Conservation (phyloP, 2,888 invertebrate species). For the Trissolcus brochymenae region DNA sequence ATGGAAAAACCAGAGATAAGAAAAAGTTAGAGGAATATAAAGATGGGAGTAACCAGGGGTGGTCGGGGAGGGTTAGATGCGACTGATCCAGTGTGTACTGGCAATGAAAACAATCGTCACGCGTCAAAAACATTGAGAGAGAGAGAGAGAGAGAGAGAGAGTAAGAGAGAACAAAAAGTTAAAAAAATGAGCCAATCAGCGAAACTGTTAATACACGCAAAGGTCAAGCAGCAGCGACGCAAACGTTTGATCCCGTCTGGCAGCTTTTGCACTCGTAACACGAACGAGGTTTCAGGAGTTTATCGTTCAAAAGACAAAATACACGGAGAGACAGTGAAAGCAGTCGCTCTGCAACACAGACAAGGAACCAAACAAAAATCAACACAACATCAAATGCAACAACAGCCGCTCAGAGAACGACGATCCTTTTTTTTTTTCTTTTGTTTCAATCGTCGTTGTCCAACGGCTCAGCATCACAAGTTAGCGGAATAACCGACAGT, state of each 20-base stretch:
- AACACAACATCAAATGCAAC: conserved; percentile 4
- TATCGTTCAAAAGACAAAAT: background rate
- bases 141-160: conserved; percentile 9
- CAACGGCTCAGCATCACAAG: background rate
- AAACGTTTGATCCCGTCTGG: too few relatives aligned
- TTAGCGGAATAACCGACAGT: background rate
- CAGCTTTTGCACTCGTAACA: too few relatives aligned
- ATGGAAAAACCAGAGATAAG: too few relatives aligned
- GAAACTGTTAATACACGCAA: conserved; percentile 14
- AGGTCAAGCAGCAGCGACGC: conserved; percentile 27
- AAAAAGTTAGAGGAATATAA: too few relatives aligned
- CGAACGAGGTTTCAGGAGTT: background rate
- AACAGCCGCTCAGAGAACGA: background rate
- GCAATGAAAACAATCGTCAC: too few relatives aligned
- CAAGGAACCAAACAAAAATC: conserved; percentile 1
- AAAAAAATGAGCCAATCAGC: conserved; percentile 13
- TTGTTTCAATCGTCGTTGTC: background rate
- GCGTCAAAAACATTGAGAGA: background rate
- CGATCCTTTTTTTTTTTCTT: background rate
- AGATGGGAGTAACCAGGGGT: too few relatives aligned
- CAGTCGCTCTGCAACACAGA: conserved; percentile 1
- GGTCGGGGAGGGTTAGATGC: too few relatives aligned
- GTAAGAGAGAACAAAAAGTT: background rate
- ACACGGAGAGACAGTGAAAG: background rate
- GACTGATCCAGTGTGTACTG: too few relatives aligned